A percentile compares a stretch with the other conserved stretches of the same genome.
phyloP scores from a whole-genome alignment of 2,797 vertebrate species.

The Diplodus sargus region DNA sequence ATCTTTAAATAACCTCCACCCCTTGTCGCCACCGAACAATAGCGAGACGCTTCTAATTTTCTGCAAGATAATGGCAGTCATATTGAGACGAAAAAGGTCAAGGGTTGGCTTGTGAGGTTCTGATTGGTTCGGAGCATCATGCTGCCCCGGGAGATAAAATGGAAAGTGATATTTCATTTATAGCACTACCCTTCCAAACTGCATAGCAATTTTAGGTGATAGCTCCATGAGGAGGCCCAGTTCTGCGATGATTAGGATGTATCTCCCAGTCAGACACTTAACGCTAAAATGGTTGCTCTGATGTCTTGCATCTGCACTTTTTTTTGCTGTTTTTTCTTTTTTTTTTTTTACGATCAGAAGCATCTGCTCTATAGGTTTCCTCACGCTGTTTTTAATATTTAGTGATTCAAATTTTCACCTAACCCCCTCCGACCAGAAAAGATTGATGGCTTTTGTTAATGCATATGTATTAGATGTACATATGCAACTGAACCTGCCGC shows the following conservation, averaged over 20 bases:
- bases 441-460: conserved; percentile 80
- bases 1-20: conserved; percentile 85
- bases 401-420: conserved; percentile 60
- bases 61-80: conserved; percentile 88
- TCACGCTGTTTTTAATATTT: conserved; percentile 67
- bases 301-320: conserved; percentile 61
- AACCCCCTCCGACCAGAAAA: conserved; percentile 60
- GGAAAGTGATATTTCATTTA: conserved; percentile 80
- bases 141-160: conserved; percentile 80
- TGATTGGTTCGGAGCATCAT: conserved; percentile 85
- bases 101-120: conserved; percentile 82
- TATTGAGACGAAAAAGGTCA: conserved; percentile 89
- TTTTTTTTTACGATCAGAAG: conserved; percentile 57
- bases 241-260: conserved; percentile 67
- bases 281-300: conserved; percentile 57
- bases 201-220: conserved; percentile 70
- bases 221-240: conserved; percentile 62
- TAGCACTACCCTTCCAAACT: conserved; percentile 61
- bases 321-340: background rate
- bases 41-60: conserved; percentile 88
- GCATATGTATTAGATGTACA: conserved; percentile 82
- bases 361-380: conserved; percentile 47
- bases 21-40: conserved; percentile 83
- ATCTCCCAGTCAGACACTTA: conserved; percentile 57
- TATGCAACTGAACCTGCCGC: conserved; percentile 79